Evolutionary conservation across 2,113 vertebrate genomes (phyloP).

Genomic region (Trogon surrucura): DNA sequence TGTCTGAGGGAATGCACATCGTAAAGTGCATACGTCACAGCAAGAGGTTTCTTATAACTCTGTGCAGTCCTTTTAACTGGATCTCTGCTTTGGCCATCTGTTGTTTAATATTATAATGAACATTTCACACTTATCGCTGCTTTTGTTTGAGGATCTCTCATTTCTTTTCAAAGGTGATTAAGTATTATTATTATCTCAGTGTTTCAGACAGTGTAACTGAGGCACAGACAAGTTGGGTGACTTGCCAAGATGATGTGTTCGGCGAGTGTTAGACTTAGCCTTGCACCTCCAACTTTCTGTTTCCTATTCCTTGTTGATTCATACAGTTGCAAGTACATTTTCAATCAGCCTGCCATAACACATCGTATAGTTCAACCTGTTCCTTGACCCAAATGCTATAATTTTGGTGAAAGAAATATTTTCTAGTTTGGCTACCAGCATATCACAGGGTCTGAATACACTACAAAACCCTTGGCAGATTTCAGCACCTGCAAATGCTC

Average conservation of each 20-base stretch:
- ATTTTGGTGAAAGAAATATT: conserved; percentile 5
- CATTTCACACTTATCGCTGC: conserved; percentile 38
- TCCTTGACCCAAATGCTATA: conserved; percentile 43
- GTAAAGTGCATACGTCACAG: conserved; percentile 48
- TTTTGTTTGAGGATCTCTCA: conserved; percentile 52
- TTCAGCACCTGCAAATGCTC: conserved; percentile 57
- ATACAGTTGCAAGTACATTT: not conserved
- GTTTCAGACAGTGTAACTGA: conserved; percentile 30
- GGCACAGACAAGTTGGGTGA: conserved; percentile 33
- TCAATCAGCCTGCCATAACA: not conserved
- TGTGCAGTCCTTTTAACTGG: conserved; percentile 54
- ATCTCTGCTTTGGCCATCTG: conserved; percentile 60
- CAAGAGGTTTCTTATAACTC: conserved; percentile 58
- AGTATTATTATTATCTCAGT: conserved; percentile 50
- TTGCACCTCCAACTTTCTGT: not conserved
- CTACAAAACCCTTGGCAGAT: not conserved
- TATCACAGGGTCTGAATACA: not conserved
- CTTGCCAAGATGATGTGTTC: conserved; percentile 23
- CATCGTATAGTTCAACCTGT: not conserved
- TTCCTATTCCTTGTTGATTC: not conserved
- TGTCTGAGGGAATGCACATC: conserved; percentile 43
- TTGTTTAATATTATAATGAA: conserved; percentile 63
- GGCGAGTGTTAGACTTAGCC: not conserved
- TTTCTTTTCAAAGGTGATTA: conserved; percentile 44
- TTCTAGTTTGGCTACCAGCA: conserved; percentile 54